A percentile compares a stretch with the other conserved stretches of the same genome.
Conservation (phyloP, 2,113 vertebrate genomes). For the Aspidoscelis tigris region DNA sequence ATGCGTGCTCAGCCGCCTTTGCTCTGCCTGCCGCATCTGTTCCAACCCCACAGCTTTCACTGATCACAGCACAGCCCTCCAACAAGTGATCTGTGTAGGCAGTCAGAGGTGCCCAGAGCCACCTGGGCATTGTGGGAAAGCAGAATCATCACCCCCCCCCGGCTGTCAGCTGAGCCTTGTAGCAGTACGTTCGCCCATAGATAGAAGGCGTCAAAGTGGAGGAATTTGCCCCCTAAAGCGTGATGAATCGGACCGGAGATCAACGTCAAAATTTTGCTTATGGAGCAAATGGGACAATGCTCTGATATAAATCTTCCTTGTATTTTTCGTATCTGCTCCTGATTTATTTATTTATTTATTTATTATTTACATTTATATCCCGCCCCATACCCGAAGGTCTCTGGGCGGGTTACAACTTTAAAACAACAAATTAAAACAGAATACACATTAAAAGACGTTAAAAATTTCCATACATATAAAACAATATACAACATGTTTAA, state of each 20-base stretch:
- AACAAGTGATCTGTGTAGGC: constrained; percentile 63
- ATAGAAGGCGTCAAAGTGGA: constrained; percentile 52
- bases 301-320: no score
- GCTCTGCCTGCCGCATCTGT: constrained; percentile 74
- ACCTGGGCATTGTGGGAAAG: constrained; percentile 46
- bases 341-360: no score
- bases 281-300: no score
- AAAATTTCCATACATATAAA: no score
- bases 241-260: constrained; percentile 27
- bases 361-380: no score
- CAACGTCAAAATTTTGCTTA: no score
- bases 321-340: no score
- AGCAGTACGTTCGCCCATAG: constrained; percentile 57
- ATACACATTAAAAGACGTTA: no score
- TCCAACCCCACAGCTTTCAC: constrained; percentile 68
- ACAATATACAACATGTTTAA: no score
- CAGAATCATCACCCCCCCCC: constrained; percentile 44
- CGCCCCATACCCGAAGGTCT: no score
- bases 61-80: constrained; percentile 73
- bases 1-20: constrained; percentile 75
- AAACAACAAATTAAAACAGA: no score
- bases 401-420: no score
- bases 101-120: constrained; percentile 48
- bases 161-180: constrained; percentile 59
- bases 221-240: constrained; percentile 31